These are phyloP conservation scores for Martes martes DNA, from an alignment of 2,113 vertebrate species.

Conservation along the genomic window DNA sequence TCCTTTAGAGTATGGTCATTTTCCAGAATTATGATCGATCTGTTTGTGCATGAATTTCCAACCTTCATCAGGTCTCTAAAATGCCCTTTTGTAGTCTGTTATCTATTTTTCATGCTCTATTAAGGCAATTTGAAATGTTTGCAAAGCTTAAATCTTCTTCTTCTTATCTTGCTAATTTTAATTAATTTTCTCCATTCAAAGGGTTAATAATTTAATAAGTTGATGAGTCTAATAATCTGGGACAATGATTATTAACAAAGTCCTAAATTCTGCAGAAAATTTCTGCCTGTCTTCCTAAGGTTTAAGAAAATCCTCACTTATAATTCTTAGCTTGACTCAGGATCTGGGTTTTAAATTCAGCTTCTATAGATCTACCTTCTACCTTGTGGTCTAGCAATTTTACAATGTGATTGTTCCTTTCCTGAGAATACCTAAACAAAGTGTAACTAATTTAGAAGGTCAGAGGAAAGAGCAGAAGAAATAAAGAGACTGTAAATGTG, in stretches of 20 bases:
- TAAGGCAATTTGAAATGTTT: neutral
- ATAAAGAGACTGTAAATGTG: neutral
- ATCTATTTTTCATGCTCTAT: neutral
- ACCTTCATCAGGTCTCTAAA: neutral
- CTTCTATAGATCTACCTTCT: neutral
- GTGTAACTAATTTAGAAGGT: neutral
- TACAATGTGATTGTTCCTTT: neutral
- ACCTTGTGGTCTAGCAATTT: neutral
- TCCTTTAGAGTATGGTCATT: neutral
- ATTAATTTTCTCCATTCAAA: neutral
- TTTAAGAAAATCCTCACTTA: neutral
- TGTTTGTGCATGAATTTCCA: neutral
- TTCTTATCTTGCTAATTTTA: neutral
- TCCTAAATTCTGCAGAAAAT: neutral
- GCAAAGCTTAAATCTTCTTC: neutral
- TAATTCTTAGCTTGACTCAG: neutral
- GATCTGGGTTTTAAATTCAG: neutral
- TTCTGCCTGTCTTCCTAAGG: neutral
- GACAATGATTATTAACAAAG: neutral
- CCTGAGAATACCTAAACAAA: neutral
- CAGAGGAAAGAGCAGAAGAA: neutral
- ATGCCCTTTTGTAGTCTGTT: neutral
- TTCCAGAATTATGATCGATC: neutral
- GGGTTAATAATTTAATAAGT: neutral
- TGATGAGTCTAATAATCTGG: neutral